Evolutionary conservation across 2,797 vertebrate genomes (phyloP).

Genomic region (Scolopax bukidnonensis): DNA sequence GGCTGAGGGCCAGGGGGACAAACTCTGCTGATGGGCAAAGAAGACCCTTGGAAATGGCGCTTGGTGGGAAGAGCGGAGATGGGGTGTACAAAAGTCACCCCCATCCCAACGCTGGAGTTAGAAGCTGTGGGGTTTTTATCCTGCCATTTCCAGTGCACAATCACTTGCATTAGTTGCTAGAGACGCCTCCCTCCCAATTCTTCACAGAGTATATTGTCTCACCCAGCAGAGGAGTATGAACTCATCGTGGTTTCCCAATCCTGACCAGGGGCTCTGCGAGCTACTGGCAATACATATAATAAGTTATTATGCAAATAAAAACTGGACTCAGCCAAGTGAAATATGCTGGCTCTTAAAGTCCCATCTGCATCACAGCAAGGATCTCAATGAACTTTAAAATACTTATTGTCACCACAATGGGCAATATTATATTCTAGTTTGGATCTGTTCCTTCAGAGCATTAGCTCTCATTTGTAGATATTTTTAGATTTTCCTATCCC

Average conservation of each 20-base stretch:
- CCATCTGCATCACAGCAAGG: conserved; percentile 63
- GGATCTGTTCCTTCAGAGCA: conserved; percentile 55
- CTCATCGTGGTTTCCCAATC: conserved; percentile 60
- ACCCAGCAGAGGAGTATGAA: conserved; percentile 33
- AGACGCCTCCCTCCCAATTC: background rate
- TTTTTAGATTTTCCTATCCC: conserved; percentile 64
- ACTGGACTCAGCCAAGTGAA: conserved; percentile 44
- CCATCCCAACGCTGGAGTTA: background rate
- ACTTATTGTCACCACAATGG: conserved; percentile 58
- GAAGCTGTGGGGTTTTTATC: background rate
- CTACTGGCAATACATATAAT: conserved; percentile 70
- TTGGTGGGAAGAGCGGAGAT: rapidly evolving
- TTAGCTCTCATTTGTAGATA: conserved; percentile 59
- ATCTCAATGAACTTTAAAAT: conserved; percentile 65
- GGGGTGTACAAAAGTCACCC: background rate
- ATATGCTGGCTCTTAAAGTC: conserved; percentile 38
- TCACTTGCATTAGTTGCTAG: background rate
- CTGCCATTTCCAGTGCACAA: background rate
- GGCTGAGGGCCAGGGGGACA: background rate
- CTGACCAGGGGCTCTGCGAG: conserved; percentile 24
- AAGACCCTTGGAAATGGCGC: background rate
- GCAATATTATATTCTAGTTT: conserved; percentile 51
- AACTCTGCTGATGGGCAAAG: rapidly evolving
- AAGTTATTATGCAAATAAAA: conserved; percentile 65
- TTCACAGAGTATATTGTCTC: background rate